These are phyloP conservation scores for Patella ulyssiponensis DNA, from an alignment of 2,888 invertebrate genomes.

Conservation along the genomic window DNA sequence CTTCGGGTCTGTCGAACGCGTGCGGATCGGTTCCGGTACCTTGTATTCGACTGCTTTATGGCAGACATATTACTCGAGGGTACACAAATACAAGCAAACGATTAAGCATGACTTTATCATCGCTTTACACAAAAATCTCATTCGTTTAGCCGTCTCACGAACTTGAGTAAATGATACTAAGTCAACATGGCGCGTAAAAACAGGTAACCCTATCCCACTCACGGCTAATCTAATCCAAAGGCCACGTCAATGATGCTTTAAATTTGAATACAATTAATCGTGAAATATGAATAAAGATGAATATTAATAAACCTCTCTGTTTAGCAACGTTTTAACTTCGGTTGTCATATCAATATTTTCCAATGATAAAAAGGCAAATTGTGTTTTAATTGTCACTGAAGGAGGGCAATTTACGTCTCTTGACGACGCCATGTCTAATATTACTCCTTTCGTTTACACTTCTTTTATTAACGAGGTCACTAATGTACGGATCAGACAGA, in stretches of 20 bases:
- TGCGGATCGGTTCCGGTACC: not conserved
- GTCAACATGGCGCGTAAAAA: not conserved
- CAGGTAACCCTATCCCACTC: too few relatives aligned
- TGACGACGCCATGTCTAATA: too few relatives aligned
- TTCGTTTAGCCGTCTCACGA: slow-evolving; percentile 5
- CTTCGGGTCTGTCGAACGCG: not conserved
- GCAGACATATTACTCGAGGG: slow-evolving; percentile 8
- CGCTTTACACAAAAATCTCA: slow-evolving; percentile 6
- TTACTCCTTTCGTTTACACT: too few relatives aligned
- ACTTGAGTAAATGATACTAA: slow-evolving; percentile 3
- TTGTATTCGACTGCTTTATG: not conserved
- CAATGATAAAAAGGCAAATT: too few relatives aligned
- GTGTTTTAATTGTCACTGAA: too few relatives aligned
- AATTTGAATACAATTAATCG: too few relatives aligned
- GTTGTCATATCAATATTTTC: too few relatives aligned
- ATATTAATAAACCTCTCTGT: not conserved
- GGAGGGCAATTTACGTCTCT: too few relatives aligned
- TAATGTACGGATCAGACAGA: too few relatives aligned
- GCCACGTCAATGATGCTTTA: too few relatives aligned
- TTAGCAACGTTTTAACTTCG: not conserved
- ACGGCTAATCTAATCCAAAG: too few relatives aligned
- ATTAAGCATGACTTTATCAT: slow-evolving; percentile 29
- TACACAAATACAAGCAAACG: slow-evolving; percentile 20
- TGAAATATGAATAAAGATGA: not conserved
- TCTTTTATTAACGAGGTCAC: too few relatives aligned